phyloP scores from a whole-genome alignment of 2,113 vertebrate species.

The Kryptolebias marmoratus region DNA sequence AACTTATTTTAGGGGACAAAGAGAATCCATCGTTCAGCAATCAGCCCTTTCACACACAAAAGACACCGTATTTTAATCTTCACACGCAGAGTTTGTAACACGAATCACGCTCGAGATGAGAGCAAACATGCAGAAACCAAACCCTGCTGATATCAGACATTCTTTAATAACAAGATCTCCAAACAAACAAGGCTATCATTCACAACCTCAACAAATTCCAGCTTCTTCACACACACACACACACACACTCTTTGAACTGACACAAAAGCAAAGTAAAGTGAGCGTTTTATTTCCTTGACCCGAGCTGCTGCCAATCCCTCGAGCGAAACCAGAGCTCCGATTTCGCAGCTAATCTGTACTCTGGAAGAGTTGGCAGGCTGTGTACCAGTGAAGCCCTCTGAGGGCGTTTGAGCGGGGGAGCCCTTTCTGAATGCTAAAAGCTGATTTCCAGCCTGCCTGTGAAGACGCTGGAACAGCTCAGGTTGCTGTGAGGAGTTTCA shows the following conservation, averaged over 20 bases:
- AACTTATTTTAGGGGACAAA: background rate
- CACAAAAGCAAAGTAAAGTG: slow-evolving; percentile 41
- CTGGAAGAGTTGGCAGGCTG: slow-evolving; percentile 29
- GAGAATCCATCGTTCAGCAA: background rate
- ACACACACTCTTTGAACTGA: slow-evolving; percentile 28
- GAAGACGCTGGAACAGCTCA: background rate
- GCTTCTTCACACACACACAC: slow-evolving; percentile 23
- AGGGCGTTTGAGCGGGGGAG: slow-evolving; percentile 5
- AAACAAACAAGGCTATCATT: background rate
- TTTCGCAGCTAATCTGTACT: slow-evolving; percentile 53
- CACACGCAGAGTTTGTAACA: slow-evolving; percentile 12
- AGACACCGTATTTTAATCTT: background rate
- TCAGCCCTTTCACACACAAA: slow-evolving; percentile 8
- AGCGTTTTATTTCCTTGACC: slow-evolving; percentile 57
- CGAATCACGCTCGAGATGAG: slow-evolving; percentile 15
- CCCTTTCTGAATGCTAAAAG: slow-evolving; percentile 28
- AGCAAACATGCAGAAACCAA: slow-evolving; percentile 43
- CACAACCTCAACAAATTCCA: background rate
- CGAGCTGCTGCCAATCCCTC: slow-evolving; percentile 21
- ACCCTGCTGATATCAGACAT: slow-evolving; percentile 29
- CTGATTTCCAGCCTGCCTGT: slow-evolving; percentile 8
- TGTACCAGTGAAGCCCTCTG: slow-evolving; percentile 20
- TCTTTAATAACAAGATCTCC: slow-evolving; percentile 25
- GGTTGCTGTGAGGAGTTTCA: background rate
- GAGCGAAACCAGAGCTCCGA: slow-evolving; percentile 42